Evolutionary conservation across 2,888 invertebrate species (phyloP), one percentile per base, ranked within the genome.

Genomic region (Ormyrus nitidulus): DNA sequence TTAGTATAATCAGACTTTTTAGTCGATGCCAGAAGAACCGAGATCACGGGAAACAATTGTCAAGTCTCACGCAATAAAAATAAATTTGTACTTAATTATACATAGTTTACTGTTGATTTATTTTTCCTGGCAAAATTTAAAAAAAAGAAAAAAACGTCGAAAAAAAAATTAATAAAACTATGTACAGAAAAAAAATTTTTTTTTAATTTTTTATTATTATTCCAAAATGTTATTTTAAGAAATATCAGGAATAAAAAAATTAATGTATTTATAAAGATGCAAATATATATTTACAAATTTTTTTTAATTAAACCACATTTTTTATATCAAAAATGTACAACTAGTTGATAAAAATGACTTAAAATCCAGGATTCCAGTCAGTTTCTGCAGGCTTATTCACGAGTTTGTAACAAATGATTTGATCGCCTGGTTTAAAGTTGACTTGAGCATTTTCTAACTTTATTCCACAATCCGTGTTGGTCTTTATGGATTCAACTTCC

Each of bases 401-500:
- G 84, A 93, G 91, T 85, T 93, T 92, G 89, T 95, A 97, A 90
- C 98, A 98, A 48, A 95, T 89, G 6, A 99, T 90, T 0, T 90
- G 91, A 90, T 99, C 99, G 0, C 96, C 97, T 0, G 94, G 92
- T 89, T 94, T 90, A 78, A 96, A 94, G 48, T 92, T 88, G 49
- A 97, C 85, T 0, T 91, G 88, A 0, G 91, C 86, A 86, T 96
- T 94, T 2, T 93, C 92, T 74, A 99, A 92, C 81, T 95, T 94
- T 49, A 99, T 88, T 0, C 99, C 99, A 90, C 99, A 99, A 89
- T 99, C 98, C 79, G 94, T 93, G 88, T 96, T 96, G 66, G 93
- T 94, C 88, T 96, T 96, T 58, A 99, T 94, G 0, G 93, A 92
- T 6, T 94, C 94, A 5, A 97, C 97, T 91, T 98, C 98, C 71